phyloP scores from a whole-genome alignment of 2,797 vertebrate genomes.

The Falco peregrinus region DNA sequence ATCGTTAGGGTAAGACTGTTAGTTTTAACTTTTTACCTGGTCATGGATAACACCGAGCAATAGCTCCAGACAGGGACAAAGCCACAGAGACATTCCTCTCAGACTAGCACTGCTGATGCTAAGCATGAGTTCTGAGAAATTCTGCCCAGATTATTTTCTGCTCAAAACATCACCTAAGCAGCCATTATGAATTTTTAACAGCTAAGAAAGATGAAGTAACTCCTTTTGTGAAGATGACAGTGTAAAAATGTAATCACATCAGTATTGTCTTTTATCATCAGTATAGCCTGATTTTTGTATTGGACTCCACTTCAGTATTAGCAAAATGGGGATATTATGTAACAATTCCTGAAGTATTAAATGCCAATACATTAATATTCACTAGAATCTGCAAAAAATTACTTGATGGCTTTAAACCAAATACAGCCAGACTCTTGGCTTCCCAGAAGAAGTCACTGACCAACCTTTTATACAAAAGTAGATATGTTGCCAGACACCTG shows the following conservation, averaged over 20 bases:
- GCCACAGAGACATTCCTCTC: background rate
- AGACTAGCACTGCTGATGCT: background rate
- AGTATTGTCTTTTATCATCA: background rate
- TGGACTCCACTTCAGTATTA: background rate
- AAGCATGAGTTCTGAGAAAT: background rate
- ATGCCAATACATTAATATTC: background rate
- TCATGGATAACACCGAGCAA: background rate
- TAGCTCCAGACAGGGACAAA: background rate
- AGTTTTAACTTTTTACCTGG: background rate
- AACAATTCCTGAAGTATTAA: background rate
- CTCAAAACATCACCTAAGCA: background rate
- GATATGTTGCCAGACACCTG: background rate
- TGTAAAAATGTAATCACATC: background rate
- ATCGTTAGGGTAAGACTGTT: background rate
- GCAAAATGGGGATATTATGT: background rate
- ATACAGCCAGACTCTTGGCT: background rate
- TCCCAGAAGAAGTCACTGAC: background rate
- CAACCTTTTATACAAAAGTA: background rate
- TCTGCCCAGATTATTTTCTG: background rate
- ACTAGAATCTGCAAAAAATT: conserved; percentile 2
- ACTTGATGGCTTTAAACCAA: background rate
- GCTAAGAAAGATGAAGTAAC: background rate
- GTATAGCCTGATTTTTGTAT: background rate
- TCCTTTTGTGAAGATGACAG: background rate
- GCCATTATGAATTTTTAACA: background rate